Evolutionary conservation across 2,888 invertebrate genomes (phyloP).

Genomic region (Pristionchus arcanus): DNA sequence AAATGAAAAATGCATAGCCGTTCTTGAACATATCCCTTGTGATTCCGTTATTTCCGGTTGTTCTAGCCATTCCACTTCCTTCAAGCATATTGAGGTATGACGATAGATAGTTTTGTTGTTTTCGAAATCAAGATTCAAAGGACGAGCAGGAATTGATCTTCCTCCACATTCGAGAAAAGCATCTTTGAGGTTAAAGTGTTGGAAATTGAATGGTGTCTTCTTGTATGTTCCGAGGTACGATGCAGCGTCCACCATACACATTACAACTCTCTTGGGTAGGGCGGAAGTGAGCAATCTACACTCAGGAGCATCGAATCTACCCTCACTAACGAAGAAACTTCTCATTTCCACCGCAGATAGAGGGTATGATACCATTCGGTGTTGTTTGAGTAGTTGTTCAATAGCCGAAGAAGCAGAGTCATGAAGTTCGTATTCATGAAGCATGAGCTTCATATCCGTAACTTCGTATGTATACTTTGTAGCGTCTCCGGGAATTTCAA

Average conservation of each 20-base stretch:
- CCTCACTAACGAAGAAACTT: not conserved
- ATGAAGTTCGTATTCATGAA: too few species aligned
- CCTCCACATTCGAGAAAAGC: not conserved
- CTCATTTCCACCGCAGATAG: not conserved
- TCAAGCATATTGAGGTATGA: slow-evolving; percentile 16
- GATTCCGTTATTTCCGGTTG: too few species aligned
- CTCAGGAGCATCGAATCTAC: slow-evolving; percentile 1
- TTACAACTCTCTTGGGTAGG: not conserved
- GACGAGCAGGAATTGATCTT: not conserved
- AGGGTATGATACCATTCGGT: not conserved
- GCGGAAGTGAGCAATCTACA: not conserved
- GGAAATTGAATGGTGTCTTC: not conserved
- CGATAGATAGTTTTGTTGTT: not conserved
- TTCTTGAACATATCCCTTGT: too few species aligned
- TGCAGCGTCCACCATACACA: not conserved
- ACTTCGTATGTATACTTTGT: not conserved
- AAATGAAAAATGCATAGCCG: not conserved
- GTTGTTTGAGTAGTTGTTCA: not conserved
- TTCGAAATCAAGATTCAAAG: not conserved
- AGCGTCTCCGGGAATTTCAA: not conserved
- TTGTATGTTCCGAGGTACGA: not conserved
- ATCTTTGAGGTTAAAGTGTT: not conserved
- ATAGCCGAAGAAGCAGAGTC: too few species aligned
- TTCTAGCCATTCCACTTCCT: not conserved
- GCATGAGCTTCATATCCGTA: not conserved